Evolutionary conservation across 2,113 vertebrate species (phyloP), one percentile per base, ranked within the genome.

Genomic region (Octodon degus): DNA sequence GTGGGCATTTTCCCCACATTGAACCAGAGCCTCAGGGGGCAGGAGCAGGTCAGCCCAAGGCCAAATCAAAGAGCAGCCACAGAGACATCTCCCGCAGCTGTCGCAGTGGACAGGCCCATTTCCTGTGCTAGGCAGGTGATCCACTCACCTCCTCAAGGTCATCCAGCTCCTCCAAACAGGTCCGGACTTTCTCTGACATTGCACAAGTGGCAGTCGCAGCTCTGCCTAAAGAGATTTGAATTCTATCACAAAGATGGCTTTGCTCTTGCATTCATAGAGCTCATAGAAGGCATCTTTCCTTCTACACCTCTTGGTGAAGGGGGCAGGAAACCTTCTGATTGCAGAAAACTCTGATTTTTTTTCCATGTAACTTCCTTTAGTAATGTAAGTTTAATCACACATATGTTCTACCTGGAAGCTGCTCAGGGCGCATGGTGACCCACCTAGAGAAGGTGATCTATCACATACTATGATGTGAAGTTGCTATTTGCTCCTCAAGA

Each of bases 151-250:
- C 99, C 98, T 99, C 99, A 77, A 99, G 98, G 97, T 99, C 99
- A 93, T 99, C 99, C 96, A 99, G 98, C 91, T 99, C 99, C 98
- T 99, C 99, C 96, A 99, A 98, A 20, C 99, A 99, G 43, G 99
- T 99, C 70, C 99, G 99, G 72, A 99, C 99, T 98, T 99, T 99
- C 98, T 99, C 99, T 1, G 99, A 99, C 97, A 99, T 99, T 4
- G 99, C 99, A 0, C 99, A 99, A 40, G 98, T 98, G 14, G 98
- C 92, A 30, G 98, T 98, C 34, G 98, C 96, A 2, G 98, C 92
- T 98, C 99, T 99, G 95, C 98, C 99, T 99, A 82, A 1, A 90
- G 6, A 43, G 80, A 84, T 93, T 0, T 0, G 43, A 89, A n/a
- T 43, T 7, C 3, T 0, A 30, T 96, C 89, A 96, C 22, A 63